Conservation (phyloP, 2,888 invertebrate genomes). For the Polyommatus iphigenia region DNA sequence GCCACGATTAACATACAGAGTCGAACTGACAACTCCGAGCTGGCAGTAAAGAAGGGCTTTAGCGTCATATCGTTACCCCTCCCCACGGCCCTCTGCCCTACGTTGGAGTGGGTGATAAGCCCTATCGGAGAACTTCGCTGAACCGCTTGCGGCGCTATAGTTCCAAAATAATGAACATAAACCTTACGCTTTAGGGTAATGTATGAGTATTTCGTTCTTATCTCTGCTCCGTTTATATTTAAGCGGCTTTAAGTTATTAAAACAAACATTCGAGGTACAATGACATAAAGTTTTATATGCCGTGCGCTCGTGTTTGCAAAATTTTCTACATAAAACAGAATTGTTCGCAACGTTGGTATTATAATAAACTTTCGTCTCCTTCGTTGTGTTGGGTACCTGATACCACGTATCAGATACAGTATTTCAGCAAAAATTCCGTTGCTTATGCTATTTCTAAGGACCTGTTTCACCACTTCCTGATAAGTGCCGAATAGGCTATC, state of each 20-base stretch:
- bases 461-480: too few species aligned
- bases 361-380: neutral
- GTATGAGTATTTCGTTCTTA: conserved; percentile 26
- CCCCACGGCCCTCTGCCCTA: conserved; percentile 40
- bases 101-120: conserved; percentile 46
- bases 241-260: conserved; percentile 13
- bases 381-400: neutral
- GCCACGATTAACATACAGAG: conserved; percentile 5
- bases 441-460: too few species aligned
- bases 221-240: conserved; percentile 24
- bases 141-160: conserved; percentile 39
- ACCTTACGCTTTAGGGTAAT: conserved; percentile 32
- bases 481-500: too few species aligned
- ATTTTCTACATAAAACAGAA: conserved; percentile 25
- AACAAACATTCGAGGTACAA: conserved; percentile 17
- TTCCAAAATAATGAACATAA: conserved; percentile 38
- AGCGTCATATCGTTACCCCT: conserved; percentile 42
- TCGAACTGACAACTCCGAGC: conserved; percentile 34
- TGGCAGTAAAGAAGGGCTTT: conserved; percentile 40
- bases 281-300: conserved; percentile 3
- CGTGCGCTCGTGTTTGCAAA: conserved; percentile 34
- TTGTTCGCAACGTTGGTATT: neutral
- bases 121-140: conserved; percentile 43
- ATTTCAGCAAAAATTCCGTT: neutral
- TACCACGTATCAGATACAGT: neutral